phyloP scores from a whole-genome alignment of 1,140 invertebrate species.

The Odontomachus brunneus region DNA sequence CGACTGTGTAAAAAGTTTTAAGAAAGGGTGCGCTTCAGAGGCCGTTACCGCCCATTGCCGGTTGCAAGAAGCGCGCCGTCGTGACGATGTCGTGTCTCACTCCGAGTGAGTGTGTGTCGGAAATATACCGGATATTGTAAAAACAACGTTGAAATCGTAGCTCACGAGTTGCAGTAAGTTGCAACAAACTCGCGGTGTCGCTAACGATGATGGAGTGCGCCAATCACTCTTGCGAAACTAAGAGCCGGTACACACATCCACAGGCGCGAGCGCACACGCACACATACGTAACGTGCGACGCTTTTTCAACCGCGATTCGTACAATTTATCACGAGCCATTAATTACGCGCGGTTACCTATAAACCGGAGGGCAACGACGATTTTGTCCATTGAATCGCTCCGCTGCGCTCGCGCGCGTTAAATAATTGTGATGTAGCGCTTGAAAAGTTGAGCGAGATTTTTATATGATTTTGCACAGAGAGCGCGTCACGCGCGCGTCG shows the following conservation, averaged over 20 bases:
- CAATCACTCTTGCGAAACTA: constrained; percentile 55
- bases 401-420: not conserved
- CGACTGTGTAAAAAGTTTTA: constrained; percentile 32
- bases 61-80: too few species aligned
- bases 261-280: too few species aligned
- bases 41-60: too few species aligned
- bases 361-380: not conserved
- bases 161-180: constrained; percentile 58
- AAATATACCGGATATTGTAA: constrained; percentile 48
- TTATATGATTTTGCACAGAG: not conserved
- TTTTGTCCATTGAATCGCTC: constrained; percentile 32
- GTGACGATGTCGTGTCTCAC: not conserved
- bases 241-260: not conserved
- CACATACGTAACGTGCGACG: too few species aligned
- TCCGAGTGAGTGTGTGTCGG: too few species aligned
- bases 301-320: constrained; percentile 41
- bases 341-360: not conserved
- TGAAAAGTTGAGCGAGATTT: constrained; percentile 22
- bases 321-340: constrained; percentile 36
- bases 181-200: constrained; percentile 51
- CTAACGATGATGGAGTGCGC: constrained; percentile 57
- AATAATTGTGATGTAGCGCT: constrained; percentile 21
- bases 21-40: constrained; percentile 23
- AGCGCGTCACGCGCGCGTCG: not conserved
- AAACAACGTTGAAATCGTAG: constrained; percentile 54